Base-by-base conservation (phyloP, 2,113 vertebrate species). In the Heloderma charlesbogerti region DNA sequence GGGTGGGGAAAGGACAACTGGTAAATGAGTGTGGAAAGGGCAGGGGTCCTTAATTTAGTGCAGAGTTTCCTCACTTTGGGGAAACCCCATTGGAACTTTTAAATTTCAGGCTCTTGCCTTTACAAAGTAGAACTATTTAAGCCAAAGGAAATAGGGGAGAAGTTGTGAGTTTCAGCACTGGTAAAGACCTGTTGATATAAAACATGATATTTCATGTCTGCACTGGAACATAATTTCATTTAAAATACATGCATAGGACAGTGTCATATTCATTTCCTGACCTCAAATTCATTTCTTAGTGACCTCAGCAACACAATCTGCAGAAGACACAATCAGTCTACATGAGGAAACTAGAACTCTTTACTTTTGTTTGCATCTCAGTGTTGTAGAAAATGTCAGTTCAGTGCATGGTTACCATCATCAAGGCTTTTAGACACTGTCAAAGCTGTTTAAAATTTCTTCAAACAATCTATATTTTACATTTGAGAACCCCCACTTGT, bases 371-470 rank as follows among this genome's bases (percentile, higher is more conserved):
- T 10, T 81, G 29, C 29, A 57, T 81, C 31, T 81, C 25, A 63
- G 20, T 83, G 34, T 63, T 83, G 18, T 83, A 83, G 54, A 83
- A 83, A 37, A 83, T 83, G 22, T 20, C 81, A 83, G 57, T 22
- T 63, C 2, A 4, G 2, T 63, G 31, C 20, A 60, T 82, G 27
- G 45, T 29, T 80, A 54, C 60, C 78, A 57, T 34, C 2, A 69
- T 37, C 2, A 69, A 34, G 43, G 13, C 54, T 27, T 88, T 75
- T 87, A 86, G 29, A 79, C 87, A 83, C 75, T 15, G 82, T 80
- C 0, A 54, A 79, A 45, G 51, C 54, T 92, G 51, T 82, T 92
- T 72, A 87, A 83, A 91, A 77, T 81, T 89, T 75, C 7, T n/a
- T 86, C 3, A 18, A 37, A 51, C 5, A 78, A 78, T 48, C 9